Evolutionary conservation across 2,113 vertebrate species (phyloP), one percentile per base, ranked within the genome.

Genomic region (Carlito syrichta): DNA sequence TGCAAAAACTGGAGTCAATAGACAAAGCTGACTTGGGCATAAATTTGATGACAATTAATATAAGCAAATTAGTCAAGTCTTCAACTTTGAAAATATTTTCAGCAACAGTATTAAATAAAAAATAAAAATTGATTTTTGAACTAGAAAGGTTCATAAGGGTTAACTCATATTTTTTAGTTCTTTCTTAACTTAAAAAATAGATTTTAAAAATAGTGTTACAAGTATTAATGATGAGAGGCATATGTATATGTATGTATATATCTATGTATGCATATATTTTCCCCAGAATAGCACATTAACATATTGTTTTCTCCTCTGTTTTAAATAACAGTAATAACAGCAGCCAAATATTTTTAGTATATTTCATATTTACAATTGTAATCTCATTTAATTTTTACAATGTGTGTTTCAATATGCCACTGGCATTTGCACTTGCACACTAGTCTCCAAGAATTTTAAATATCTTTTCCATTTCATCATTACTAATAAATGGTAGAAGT

Each of bases 31-130:
- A 7, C 45, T 94, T 98, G 50, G 96, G 97, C 83, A 92, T 60
- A 96, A 93, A 97, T 96, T 96, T 97, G 92, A 98, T 92, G 96
- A 85, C 97, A 98, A 98, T 98, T 98, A 98, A 97, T 97, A 92
- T 84, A 97, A 94, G 81, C 79, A 97, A 98, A 97, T 96, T 97
- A 98, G 94, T 81, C 86, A 96, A 94, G 95, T 96, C 93, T 98
- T 98, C 89, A 98, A 96, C 84, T 91, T 69, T 54, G 54, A 96
- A 69, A 14, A 78, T 79, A 60, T 78, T 88, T 54, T 92, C 25
- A 62, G n/a, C 6, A 43, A 54, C 40, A 73, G 30, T 58, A 35
- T 85, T 85, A 83, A 89, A 58, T 76, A 62, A 89, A 94, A 8
- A 84, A 62, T 35, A 32, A 85, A 92, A 74, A 74, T 16, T 76